A percentile compares a stretch with the other conserved stretches of the same genome.
Evolutionary conservation across 2,113 vertebrate genomes (phyloP).

Genomic region (Anseranas semipalmata): DNA sequence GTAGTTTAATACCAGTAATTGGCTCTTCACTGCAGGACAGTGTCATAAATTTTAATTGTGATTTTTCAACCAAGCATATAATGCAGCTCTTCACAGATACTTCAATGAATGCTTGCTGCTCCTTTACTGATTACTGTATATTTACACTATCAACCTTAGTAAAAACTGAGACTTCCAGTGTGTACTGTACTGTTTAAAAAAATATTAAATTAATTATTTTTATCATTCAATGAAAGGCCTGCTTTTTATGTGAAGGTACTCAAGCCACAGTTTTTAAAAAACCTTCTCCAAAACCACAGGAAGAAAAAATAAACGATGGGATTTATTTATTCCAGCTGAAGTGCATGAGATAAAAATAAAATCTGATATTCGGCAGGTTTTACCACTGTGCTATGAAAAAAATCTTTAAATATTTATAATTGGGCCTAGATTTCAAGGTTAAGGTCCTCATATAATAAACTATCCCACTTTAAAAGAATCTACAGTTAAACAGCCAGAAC

Average conservation of each 20-base stretch:
- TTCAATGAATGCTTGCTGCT: slow-evolving; percentile 19
- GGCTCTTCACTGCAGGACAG: slow-evolving; percentile 27
- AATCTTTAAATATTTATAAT: neutral
- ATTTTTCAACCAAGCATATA: slow-evolving; percentile 33
- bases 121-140: neutral
- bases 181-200: neutral
- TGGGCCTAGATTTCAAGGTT: neutral
- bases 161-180: neutral
- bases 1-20: slow-evolving; percentile 24
- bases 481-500: slow-evolving; percentile 30
- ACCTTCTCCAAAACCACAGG: neutral
- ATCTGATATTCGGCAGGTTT: neutral
- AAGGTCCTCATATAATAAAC: neutral
- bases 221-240: neutral
- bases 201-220: neutral
- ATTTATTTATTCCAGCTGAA: neutral
- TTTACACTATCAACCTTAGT: neutral
- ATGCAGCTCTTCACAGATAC: slow-evolving; percentile 25
- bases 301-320: neutral
- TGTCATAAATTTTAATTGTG: slow-evolving; percentile 42
- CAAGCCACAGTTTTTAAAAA: neutral
- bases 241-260: neutral
- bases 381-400: neutral
- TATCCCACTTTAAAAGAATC: neutral
- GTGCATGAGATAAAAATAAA: neutral